Percentiles rank a stretch among this genome's conserved stretches.
Conservation (phyloP, 1,140 invertebrate genomes). For the Diabrotica virgifera region DNA sequence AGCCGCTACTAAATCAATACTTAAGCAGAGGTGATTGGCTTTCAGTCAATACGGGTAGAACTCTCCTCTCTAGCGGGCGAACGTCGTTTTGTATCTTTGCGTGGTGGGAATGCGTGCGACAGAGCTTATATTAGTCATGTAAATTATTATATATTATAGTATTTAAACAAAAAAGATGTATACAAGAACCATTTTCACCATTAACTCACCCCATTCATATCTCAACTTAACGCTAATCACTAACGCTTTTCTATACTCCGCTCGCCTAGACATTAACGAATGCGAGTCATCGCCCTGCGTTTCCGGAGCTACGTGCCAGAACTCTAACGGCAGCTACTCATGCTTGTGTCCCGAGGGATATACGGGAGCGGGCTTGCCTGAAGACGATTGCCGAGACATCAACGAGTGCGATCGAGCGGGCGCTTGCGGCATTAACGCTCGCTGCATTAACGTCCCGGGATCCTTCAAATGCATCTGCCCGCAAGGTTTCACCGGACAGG, state of each 20-base stretch:
- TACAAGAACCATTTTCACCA: not conserved
- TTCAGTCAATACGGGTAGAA: too few relatives aligned
- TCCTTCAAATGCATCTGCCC: conserved; percentile 91
- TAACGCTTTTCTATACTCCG: not conserved
- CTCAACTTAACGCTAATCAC: not conserved
- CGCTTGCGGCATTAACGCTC: conserved; percentile 81
- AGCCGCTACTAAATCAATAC: too few relatives aligned
- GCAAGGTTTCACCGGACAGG: conserved; percentile 74
- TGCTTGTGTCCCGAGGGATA: conserved; percentile 74
- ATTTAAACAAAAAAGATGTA: too few relatives aligned
- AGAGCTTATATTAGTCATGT: too few relatives aligned
- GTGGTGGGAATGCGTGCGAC: too few relatives aligned
- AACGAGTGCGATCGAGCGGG: conserved; percentile 64
- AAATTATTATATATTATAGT: too few relatives aligned
- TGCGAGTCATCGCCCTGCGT: conserved; percentile 64
- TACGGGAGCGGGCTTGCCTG: conserved; percentile 56
- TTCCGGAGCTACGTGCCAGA: conserved; percentile 68
- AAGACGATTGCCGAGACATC: conserved; percentile 58
- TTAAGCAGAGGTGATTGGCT: too few relatives aligned
- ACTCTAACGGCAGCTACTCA: conserved; percentile 69
- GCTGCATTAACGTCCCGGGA: conserved; percentile 89
- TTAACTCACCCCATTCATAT: not conserved
- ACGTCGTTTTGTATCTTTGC: too few relatives aligned
- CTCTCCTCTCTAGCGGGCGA: too few relatives aligned
- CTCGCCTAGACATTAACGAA: conserved; percentile 59